Base-by-base conservation (phyloP, 1,140 invertebrate genomes). In the Ectropis grisescens region DNA sequence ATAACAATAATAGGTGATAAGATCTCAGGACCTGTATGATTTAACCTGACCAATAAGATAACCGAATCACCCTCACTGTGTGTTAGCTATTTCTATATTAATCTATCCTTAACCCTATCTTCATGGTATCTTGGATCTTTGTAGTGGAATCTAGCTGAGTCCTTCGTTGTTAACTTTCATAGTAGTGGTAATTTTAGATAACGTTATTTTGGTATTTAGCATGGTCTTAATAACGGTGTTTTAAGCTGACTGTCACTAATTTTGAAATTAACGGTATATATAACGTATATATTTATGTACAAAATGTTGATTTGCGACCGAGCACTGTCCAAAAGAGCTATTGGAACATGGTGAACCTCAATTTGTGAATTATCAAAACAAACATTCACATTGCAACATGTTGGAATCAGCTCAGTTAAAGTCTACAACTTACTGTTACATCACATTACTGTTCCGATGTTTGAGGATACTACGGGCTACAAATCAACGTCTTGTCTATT, bases 1-100 rank as follows among this genome's bases (percentile, higher is more conserved):
- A 71, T 70, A 19, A 79, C 74, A 74, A 79, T 79, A 71, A 75
- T 79, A 75, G 69, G 26, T 14, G 19, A 32, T 75, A 75, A 75
- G 68, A 48, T 49, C 49, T 37, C 47, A 36, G 53, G 37, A 58
- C 53, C 55, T 55, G 48, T 59, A 19, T 8, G 8, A 19, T 19
- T 4, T 19, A 4, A 19, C 16, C 3, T 19, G 16, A 19, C 16
- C 16, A 19, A 19, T 3, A 4, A 19, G 3, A 19, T 3, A n/a
- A n/a, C n/a, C n/a, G n/a, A n/a, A n/a, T n/a, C n/a, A 19, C 8
- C 16, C 16, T 19, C 16, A 19, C 16, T 19, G 16, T 19, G 39
- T 46, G 39, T 45, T 51, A 51, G 47, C 34, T 45, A 37, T 33
- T 43, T 40, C 42, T 46, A 46, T 46, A 33, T 42, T 39, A 43